Percentiles rank a stretch among this genome's conserved stretches.
Conservation (phyloP, 1,140 invertebrate genomes). For the Condylostylus longicornis region DNA sequence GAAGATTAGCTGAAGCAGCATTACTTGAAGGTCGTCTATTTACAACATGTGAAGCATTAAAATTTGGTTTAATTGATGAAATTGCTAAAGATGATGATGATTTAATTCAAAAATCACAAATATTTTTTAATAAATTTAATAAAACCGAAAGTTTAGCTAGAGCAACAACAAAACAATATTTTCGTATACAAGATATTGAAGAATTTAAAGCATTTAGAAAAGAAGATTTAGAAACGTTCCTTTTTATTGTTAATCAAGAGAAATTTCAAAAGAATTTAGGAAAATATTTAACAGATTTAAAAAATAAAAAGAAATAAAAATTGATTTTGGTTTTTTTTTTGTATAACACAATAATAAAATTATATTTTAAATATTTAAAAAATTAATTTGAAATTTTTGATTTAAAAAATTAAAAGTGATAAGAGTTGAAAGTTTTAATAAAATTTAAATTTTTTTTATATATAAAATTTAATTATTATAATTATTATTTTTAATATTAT, state of each 20-base stretch:
- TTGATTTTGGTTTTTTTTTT: too few species aligned
- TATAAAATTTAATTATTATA: too few species aligned
- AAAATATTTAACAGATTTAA: conserved; percentile 50
- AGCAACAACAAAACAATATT: conserved; percentile 39
- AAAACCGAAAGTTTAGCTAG: conserved; percentile 42
- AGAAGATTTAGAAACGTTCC: conserved; percentile 44
- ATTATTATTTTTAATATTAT: too few species aligned
- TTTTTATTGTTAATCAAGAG: conserved; percentile 41
- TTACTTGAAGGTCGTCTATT: conserved; percentile 52
- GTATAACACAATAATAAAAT: too few species aligned
- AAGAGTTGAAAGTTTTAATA: too few species aligned
- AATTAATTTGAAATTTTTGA: too few species aligned
- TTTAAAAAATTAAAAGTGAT: too few species aligned
- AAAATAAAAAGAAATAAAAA: too few species aligned
- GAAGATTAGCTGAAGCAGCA: conserved; percentile 45
- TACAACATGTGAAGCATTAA: conserved; percentile 53
- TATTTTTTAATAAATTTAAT: conserved; percentile 43
- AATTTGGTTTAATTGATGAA: conserved; percentile 53
- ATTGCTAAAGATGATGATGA: conserved; percentile 46
- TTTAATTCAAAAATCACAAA: conserved; percentile 42
- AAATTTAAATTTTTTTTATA: too few species aligned
- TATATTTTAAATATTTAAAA: too few species aligned
- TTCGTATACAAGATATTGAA: conserved; percentile 35
- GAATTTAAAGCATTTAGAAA: conserved; percentile 38
- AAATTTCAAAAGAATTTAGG: conserved; percentile 51